Evolutionary conservation across 2,888 invertebrate species (phyloP), one percentile per base, ranked within the genome.

Genomic region (Eupithecia vulgata): DNA sequence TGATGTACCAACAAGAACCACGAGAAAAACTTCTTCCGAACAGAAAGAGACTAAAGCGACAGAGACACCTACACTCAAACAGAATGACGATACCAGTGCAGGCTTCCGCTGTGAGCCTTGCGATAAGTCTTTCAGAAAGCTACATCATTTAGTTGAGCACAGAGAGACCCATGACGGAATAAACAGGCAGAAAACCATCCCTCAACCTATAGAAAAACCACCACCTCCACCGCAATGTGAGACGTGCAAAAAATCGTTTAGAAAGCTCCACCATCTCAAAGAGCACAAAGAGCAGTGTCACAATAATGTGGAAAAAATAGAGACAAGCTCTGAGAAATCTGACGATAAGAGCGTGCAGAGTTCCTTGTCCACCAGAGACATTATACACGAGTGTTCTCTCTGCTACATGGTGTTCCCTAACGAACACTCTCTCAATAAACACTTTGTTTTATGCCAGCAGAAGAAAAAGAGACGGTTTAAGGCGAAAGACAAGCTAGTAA

Each of bases 391-490:
- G 82, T 95, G 95, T 81, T 89, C 94, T 48, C 87, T 93, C 21
- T 95, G 95, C 79, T 95, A 95, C 77, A 95, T 95, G 94, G 95
- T 95, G 2, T 95, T 95, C 81, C 95, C 95, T 13, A 95, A 95
- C 76, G 94, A 94, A 72, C 94, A 94, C 82, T 94, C 95, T 0
- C 81, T 95, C 13, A 94, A 87, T 71, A 95, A 94, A 79, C 95
- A 95, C 72, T 87, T 89, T 0, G 81, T 88, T 8, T 86, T 88
- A 76, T 95, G 95, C 81, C 88, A 76, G 21, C 77, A 90, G 77
- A 89, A 89, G 78, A 95, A 94, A 80, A 94, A 92, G 81, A 88
- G 88, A 25, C 91, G 92, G 77, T 88, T 91, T 2, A 91, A 90
- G 76, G 87, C 68, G 10, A 78, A 85, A 67, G 77, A 81, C 7